These are phyloP conservation scores for Helogale parvula DNA, from an alignment of 2,113 vertebrate species.

Conservation along the genomic window DNA sequence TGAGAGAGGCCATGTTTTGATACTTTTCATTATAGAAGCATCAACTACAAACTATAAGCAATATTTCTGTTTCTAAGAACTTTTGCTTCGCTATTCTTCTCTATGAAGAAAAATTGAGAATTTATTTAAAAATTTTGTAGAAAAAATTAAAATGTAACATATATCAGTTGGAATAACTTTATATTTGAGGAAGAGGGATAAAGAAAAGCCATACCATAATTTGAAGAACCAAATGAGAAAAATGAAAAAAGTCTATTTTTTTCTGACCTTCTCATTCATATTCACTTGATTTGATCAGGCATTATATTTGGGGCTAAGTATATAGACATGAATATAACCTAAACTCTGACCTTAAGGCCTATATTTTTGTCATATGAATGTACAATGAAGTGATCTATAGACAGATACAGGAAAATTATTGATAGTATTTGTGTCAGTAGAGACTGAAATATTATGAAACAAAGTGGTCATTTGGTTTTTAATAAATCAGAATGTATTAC, in stretches of 20 bases:
- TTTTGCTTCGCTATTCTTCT: background rate
- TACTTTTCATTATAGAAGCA: background rate
- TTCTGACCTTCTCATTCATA: background rate
- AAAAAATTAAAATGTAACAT: background rate
- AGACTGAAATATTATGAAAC: background rate
- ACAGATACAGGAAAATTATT: background rate
- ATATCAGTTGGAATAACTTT: background rate
- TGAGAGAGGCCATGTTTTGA: background rate
- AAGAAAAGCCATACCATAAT: background rate
- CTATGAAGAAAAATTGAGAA: background rate
- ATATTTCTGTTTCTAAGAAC: background rate
- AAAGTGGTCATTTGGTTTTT: background rate
- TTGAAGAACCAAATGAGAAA: background rate
- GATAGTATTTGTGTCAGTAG: background rate
- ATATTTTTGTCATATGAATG: background rate
- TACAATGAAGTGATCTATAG: background rate
- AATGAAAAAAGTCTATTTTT: background rate
- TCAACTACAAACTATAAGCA: background rate
- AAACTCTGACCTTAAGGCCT: background rate
- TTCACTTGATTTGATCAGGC: background rate
- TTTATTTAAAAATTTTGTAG: background rate
- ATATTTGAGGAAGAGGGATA: background rate
- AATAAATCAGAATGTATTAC: background rate
- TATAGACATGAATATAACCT: background rate
- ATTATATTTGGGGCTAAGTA: background rate